Conservation (phyloP, 2,113 vertebrate species). For the Salvator merianae region DNA sequence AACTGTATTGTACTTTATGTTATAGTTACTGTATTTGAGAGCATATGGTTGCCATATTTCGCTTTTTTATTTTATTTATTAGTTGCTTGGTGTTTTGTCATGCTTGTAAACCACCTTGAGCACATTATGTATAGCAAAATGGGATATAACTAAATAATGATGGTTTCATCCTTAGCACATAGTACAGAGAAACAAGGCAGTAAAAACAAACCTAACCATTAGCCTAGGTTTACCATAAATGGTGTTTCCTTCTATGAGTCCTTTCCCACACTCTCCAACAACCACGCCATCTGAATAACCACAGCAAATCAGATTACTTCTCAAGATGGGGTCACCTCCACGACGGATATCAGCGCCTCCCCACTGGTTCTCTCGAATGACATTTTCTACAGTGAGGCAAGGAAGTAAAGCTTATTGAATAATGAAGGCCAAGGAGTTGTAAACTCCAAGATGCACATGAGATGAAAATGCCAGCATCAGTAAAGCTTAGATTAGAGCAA, state of each 20-base stretch:
- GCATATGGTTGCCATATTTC: no score
- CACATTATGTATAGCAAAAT: no score
- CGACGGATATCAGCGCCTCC: conserved; percentile 88
- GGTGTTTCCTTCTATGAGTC: conserved; percentile 88
- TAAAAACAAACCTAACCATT: accelerated
- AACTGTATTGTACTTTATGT: no score
- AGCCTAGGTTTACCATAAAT: conserved; percentile 78
- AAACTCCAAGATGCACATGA: not conserved
- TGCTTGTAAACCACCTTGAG: no score
- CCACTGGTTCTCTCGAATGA: conserved; percentile 92
- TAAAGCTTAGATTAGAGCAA: not conserved
- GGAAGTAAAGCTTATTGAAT: not conserved
- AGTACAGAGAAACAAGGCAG: not conserved
- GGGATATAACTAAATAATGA: no score
- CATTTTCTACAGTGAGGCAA: conserved; percentile 76
- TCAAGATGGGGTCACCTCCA: conserved; percentile 85
- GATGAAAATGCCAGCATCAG: not conserved
- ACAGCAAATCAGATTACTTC: conserved; percentile 89
- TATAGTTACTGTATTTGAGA: no score
- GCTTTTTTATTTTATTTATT: no score
- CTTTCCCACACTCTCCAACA: conserved; percentile 86
- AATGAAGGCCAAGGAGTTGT: not conserved
- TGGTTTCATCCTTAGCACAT: not conserved
- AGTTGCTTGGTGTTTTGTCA: no score
- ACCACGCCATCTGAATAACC: conserved; percentile 90